Percentiles rank a stretch among this genome's conserved stretches.
Conservation (phyloP, 35 echinoderm and acorn worm species). For the Heliocidaris tuberculata region DNA sequence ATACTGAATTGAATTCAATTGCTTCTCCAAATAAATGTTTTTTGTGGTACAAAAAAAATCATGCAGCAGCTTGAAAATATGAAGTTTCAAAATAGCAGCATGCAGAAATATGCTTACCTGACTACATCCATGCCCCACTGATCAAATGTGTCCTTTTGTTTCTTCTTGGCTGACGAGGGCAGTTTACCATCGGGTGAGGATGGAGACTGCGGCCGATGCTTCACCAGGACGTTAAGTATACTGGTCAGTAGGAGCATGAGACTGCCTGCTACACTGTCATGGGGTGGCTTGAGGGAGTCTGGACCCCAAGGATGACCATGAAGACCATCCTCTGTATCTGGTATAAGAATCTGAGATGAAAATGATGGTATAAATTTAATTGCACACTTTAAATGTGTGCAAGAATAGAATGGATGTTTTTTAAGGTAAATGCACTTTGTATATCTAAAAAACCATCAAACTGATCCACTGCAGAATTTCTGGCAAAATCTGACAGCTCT, state of each 20-base stretch:
- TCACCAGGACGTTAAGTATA: conserved; percentile 80
- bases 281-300: conserved; percentile 44
- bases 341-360: conserved; percentile 60
- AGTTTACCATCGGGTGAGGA: conserved; percentile 58
- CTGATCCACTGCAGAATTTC: too few relatives aligned
- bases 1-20: too few relatives aligned
- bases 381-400: not conserved
- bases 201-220: conserved; percentile 67
- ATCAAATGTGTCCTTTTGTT: conserved; percentile 89
- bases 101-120: conserved; percentile 54
- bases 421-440: not conserved
- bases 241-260: conserved; percentile 86
- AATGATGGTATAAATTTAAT: not conserved
- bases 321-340: conserved; percentile 48
- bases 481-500: too few relatives aligned
- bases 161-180: conserved; percentile 68
- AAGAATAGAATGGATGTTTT: not conserved
- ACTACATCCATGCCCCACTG: conserved; percentile 90
- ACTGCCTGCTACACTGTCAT: conserved; percentile 65
- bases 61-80: too few relatives aligned
- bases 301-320: conserved; percentile 16
- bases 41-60: too few relatives aligned
- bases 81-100: not conserved
- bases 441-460: not conserved
- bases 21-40: too few relatives aligned